Evolutionary conservation across 2,888 invertebrate genomes (phyloP), one percentile per base, ranked within the genome.

Genomic region (Leptopilina myrica): DNA sequence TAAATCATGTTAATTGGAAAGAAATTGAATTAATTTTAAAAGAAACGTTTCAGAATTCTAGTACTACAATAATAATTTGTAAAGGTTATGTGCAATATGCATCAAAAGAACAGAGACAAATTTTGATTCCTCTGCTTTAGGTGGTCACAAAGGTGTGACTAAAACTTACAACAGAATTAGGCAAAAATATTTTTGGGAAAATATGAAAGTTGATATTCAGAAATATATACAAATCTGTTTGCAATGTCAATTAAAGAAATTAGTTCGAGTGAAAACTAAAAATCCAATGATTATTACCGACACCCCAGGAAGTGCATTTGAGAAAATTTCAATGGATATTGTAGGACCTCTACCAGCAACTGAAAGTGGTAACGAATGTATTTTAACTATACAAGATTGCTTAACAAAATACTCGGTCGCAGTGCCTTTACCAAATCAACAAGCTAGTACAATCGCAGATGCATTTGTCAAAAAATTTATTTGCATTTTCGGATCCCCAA

Each of bases 141-240:
- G 77, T 15, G 77, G 77, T 43, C 77, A 80, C 59, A 80, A 78
- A 26, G 73, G 78, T 6, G 65, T 80, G 5, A 64, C 65, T 5
- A 75, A 81, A 43, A 79, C 77, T 0, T 81, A 73, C 46, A 15
- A 67, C 15, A n/a, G 81, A 12, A 49, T 81, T 14, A 33, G 79
- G 1, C 12, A 49, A 7, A 14, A 64, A 4, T 76, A 77, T 67
- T 77, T 53, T 43, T 81, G 77, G 81, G 79, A 81, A 64, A 76
- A 79, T 26, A 67, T 64, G 76, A 65, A 79, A 33, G 2, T 66
- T 1, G 76, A 79, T 14, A 62, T 77, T 67, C 20, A 43, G n/a
- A 77, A 59, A 43, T 77, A 67, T 79, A 66, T 79, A 5, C 33
- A 33, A 33, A 33, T 33, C 33, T 33, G 1, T 33, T 33, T 33